Evolutionary conservation across 2,888 invertebrate genomes (phyloP), one percentile per base, ranked within the genome.

Genomic region (Pomacea canaliculata): DNA sequence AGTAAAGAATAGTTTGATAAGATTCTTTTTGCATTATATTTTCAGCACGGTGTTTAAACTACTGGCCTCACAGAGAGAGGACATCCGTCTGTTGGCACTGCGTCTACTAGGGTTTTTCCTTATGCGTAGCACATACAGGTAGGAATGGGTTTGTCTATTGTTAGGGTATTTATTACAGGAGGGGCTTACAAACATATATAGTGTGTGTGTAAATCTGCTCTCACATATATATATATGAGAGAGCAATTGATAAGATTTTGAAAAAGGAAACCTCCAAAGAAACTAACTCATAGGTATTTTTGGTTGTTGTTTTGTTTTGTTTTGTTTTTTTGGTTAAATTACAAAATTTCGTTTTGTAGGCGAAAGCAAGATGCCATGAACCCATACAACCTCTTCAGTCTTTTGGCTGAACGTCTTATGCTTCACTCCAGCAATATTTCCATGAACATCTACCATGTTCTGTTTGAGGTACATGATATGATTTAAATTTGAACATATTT

Each of bases 281-380:
- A 37, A 37, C 37, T 37, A 37, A 37, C 37, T 37, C 37, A 37
- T 37, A 37, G 37, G 37, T 5, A 37, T 37, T 37, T 37, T 3
- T 37, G 3, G 37, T 37, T 37, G 37, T 37, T 37, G 37, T 37
- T 37, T 3, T 37, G 23, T 37, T 37, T 3, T 37, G 23, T 23
- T 23, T 23, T 18, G 9, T 63, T 63, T 19, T 12, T n/a, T 63
- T 63, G 2, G 7, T 8, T 63, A 12, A 63, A 63, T 63, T 5
- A n/a, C 1, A 60, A 37, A 37, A 10, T n/a, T 46, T 73, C 48
- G 18, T 67, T 62, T 86, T 87, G 19, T 92, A 97, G 97, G 92
- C 94, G 99, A 87, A 99, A 99, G 92, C 98, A 98, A 92, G 99
- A 99, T 92, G 97, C 98, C 75, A 98, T 99, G 97, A 96, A 96